Evolutionary conservation across 1,140 invertebrate species (phyloP), one percentile per base, ranked within the genome.

Genomic region (Ceratina australensis): DNA sequence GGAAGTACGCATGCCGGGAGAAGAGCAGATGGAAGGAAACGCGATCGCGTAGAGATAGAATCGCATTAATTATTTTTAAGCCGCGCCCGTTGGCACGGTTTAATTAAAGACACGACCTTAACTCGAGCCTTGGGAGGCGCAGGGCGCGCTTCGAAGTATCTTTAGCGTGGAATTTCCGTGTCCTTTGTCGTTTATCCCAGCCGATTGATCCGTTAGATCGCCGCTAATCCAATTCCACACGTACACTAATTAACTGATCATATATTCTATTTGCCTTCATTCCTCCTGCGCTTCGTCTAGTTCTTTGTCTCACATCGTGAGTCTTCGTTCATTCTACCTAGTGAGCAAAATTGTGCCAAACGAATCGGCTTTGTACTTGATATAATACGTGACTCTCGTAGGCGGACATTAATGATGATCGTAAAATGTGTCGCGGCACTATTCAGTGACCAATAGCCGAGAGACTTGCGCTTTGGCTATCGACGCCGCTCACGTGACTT

Each of bases 161-260:
- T 71, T 72, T 57, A 57, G 42, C 50, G 42, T 50, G 74, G 49
- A 71, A 69, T 71, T 61, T 78, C 68, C 87, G 82, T 74, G 61
- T 83, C 79, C 77, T 68, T 82, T 57, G 57, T 67, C 78, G 60
- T 81, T 85, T 83, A 82, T 87, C 85, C 73, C 82, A 72, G 42
- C 49, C 79, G 85, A 88, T 88, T 80, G 80, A 71, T 61, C 50
- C 52, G 59, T 20, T 26, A 28, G 26, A 28, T 60, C 26, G 24
- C 71, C 42, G 18, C 22, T 85, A 80, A 86, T 83, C 61, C 72
- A 49, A 83, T 83, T 10, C 33, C 59, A n/a, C 68, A 54, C 63
- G 22, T 72, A 56, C 54, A 56, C 18, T 67, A 72, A 84, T 85
- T 84, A 71, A 67, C 33, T 50, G 57, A 13, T 63, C 52, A n/a